Evolutionary conservation across 2,113 vertebrate genomes (phyloP).

Genomic region (Megaleporinus macrocephalus): DNA sequence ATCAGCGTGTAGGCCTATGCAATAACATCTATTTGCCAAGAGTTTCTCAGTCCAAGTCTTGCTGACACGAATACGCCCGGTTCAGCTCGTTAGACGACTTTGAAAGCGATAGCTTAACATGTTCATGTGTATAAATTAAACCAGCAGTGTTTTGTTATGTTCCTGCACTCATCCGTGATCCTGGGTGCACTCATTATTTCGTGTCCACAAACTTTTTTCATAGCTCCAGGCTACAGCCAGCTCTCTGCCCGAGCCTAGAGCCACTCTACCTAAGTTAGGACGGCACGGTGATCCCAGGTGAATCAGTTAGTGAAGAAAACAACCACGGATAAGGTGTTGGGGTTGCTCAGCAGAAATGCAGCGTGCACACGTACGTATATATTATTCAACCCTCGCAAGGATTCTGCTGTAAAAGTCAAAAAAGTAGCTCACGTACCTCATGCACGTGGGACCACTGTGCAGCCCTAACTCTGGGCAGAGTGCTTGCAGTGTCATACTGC

Average conservation of each 20-base stretch:
- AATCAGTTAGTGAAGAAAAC: not conserved
- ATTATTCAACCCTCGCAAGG: no score
- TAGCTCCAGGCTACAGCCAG: not conserved
- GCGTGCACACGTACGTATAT: no score
- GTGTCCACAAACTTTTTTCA: not conserved
- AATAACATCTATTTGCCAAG: no score
- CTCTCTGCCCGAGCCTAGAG: not conserved
- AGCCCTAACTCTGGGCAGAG: no score
- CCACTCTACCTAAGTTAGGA: not conserved
- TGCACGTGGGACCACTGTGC: no score
- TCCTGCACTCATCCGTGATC: not conserved
- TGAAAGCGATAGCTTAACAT: not conserved
- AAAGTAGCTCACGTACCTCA: no score
- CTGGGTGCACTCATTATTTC: not conserved
- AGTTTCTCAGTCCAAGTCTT: no score
- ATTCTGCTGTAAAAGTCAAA: no score
- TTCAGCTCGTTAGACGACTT: not conserved
- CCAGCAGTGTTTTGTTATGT: not conserved
- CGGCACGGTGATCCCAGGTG: not conserved
- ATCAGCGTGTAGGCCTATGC: no score
- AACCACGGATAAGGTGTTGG: not conserved
- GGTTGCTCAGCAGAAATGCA: no score
- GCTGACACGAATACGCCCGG: no score
- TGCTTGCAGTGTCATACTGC: no score
- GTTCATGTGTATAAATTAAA: not conserved